These are phyloP conservation scores for Eilema caniola DNA, from an alignment of 2,888 invertebrate species.

Conservation along the genomic window DNA sequence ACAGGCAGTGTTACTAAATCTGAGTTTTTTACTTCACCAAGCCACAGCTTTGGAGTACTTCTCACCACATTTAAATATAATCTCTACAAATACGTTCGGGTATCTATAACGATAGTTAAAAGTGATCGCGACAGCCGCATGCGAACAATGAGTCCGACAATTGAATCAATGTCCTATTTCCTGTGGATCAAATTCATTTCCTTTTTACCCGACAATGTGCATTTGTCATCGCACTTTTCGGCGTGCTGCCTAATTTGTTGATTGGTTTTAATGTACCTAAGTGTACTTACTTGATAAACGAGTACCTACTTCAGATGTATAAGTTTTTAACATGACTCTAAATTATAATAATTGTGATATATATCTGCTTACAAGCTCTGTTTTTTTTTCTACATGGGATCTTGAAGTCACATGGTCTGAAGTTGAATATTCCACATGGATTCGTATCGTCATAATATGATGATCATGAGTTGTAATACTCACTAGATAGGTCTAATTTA, in stretches of 20 bases:
- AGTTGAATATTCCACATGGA: no score
- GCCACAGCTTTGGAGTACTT: neutral
- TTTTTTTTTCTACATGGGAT: neutral
- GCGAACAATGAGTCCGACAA: constrained; percentile 73
- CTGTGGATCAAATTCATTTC: constrained; percentile 85
- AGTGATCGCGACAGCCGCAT: constrained; percentile 68
- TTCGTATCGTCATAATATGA: no score
- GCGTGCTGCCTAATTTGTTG: constrained; percentile 69
- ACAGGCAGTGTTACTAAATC: neutral
- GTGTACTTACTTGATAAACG: constrained; percentile 57
- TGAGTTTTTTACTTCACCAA: neutral
- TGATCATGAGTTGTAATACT: no score
- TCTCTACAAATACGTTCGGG: neutral
- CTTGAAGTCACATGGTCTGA: neutral
- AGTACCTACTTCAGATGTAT: constrained; percentile 9
- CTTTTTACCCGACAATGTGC: constrained; percentile 79
- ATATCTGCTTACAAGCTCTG: neutral
- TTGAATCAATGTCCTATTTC: constrained; percentile 86
- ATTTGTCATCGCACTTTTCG: constrained; percentile 79
- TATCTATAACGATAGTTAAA: constrained; percentile 57
- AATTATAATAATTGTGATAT: neutral
- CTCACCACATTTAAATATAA: neutral
- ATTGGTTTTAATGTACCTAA: constrained; percentile 71
- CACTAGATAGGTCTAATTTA: no score
- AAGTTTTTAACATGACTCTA: neutral